phyloP scores from a whole-genome alignment of 2,888 invertebrate genomes.

The Eupsilia transversa region DNA sequence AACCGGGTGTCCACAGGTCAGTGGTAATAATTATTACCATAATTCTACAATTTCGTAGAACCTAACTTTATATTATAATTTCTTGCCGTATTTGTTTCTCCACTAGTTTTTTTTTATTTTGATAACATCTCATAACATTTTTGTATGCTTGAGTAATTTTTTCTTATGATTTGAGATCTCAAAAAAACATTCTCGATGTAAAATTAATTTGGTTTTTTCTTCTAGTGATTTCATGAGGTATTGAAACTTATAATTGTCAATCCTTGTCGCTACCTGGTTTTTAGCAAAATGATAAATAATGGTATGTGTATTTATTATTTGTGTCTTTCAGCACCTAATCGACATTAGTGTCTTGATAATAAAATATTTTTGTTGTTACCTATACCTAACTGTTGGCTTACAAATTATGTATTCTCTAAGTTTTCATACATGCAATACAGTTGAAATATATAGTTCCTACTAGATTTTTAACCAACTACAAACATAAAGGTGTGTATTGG shows the following conservation, averaged over 20 bases:
- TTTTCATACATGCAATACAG: constrained; percentile 1
- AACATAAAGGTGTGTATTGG: not conserved
- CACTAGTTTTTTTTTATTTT: constrained; percentile 8
- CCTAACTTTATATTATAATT: constrained; percentile 3
- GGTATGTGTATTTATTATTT: constrained; percentile 19
- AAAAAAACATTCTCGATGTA: constrained; percentile 9
- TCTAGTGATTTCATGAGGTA: not conserved
- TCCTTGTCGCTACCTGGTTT: not conserved
- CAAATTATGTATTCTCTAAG: not conserved
- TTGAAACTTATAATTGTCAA: constrained; percentile 3
- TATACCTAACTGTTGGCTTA: not conserved
- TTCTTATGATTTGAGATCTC: constrained; percentile 41
- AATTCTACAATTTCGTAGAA: constrained; percentile 17
- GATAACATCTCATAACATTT: not conserved
- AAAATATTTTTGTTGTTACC: not conserved
- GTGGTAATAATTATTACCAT: not conserved
- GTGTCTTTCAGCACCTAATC: constrained; percentile 7
- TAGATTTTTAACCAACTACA: not conserved
- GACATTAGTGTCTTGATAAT: not conserved
- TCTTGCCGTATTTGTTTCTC: constrained; percentile 11
- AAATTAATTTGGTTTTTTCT: constrained; percentile 2
- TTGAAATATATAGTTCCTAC: constrained; percentile 8
- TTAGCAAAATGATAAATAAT: constrained; percentile 7
- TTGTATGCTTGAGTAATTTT: constrained; percentile 4
- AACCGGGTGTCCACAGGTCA: constrained; percentile 4